Conservation (phyloP, 2,113 vertebrate species). For the Chlamydotis undulata region DNA sequence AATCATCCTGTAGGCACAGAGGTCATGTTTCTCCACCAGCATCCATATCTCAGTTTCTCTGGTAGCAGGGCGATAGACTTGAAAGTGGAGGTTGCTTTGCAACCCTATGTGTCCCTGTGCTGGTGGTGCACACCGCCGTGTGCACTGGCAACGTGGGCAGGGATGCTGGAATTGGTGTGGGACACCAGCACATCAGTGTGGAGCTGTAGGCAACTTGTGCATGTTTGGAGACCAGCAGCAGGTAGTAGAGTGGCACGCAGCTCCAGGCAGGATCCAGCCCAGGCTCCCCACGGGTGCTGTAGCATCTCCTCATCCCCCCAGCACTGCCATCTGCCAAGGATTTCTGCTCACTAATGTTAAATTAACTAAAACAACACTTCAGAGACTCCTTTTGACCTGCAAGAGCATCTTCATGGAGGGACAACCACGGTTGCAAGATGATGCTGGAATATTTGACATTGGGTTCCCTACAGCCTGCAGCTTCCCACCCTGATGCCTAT, state of each 20-base stretch:
- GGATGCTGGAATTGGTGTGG: background rate
- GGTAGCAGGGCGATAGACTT: background rate
- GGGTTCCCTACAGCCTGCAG: background rate
- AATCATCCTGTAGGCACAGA: background rate
- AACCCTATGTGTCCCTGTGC: background rate
- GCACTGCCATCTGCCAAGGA: background rate
- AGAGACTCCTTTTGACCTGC: background rate
- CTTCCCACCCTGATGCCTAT: accelerated
- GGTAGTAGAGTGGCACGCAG: background rate
- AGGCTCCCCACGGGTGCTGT: background rate
- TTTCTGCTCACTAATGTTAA: background rate
- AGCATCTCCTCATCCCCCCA: background rate
- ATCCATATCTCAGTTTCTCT: background rate
- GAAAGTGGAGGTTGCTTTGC: background rate
- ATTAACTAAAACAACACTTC: background rate
- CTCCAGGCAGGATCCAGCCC: background rate
- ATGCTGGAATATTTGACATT: background rate
- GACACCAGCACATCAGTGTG: background rate
- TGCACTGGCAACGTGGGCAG: background rate
- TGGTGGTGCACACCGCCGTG: accelerated
- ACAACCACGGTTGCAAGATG: background rate
- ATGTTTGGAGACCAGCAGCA: background rate
- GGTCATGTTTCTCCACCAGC: background rate
- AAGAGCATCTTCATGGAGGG: background rate
- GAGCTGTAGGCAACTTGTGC: background rate